Conservation (phyloP, 1,140 invertebrate species). For the Pseudobourletiella spinata region DNA sequence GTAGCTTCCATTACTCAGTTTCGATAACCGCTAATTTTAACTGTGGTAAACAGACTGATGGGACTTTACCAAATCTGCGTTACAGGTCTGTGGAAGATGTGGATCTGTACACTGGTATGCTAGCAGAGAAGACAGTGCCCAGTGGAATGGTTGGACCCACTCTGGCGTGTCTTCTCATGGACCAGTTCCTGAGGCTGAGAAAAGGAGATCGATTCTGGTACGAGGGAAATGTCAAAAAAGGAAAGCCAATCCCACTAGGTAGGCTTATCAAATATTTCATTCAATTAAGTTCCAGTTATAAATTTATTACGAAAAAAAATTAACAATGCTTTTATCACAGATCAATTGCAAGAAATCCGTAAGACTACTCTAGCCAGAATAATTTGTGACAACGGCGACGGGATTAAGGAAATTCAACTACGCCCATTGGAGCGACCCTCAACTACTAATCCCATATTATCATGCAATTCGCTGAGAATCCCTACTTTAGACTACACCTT, state of each 20-base stretch:
- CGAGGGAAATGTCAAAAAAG: conserved; percentile 50
- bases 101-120: conserved; percentile 74
- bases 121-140: conserved; percentile 61
- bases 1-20: conserved; percentile 44
- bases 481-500: neutral
- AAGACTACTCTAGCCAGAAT: conserved; percentile 72
- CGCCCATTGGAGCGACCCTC: conserved; percentile 55
- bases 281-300: too few relatives aligned
- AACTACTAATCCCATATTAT: conserved; percentile 5
- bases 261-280: conserved; percentile 34
- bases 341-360: conserved; percentile 75
- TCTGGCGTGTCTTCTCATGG: conserved; percentile 70
- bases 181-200: conserved; percentile 73
- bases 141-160: conserved; percentile 71
- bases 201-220: conserved; percentile 80
- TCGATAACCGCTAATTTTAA: too few relatives aligned
- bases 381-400: conserved; percentile 81
- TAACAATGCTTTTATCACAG: too few relatives aligned
- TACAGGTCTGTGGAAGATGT: conserved; percentile 64
- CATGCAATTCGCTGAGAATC: neutral
- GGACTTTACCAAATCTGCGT: neutral
- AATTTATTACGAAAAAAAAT: too few relatives aligned
- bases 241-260: conserved; percentile 54
- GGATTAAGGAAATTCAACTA: conserved; percentile 59
- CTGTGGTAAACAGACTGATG: too few relatives aligned